Evolutionary conservation across 2,888 invertebrate species (phyloP).

Genomic region (Bursaphelenchus okinawaensis): DNA sequence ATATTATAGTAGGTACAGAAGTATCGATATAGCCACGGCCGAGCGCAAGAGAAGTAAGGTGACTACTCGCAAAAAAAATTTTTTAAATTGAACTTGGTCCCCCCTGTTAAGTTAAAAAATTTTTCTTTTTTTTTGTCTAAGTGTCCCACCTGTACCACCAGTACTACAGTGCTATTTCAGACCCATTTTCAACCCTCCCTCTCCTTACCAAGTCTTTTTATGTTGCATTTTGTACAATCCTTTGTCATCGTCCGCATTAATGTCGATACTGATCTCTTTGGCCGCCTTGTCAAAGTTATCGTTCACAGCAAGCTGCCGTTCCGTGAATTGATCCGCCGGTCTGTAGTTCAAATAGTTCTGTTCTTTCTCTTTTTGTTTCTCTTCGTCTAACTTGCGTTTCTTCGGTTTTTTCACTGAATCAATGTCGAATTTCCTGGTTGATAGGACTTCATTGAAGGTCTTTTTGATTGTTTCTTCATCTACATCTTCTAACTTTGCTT

Average conservation of each 20-base stretch:
- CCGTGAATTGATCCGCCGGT: slow-evolving; percentile 41
- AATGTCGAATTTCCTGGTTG: slow-evolving; percentile 13
- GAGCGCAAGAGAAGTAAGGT: no score
- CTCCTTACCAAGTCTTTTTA: slow-evolving; percentile 41
- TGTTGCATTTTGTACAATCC: slow-evolving; percentile 46
- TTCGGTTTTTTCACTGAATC: slow-evolving; percentile 4
- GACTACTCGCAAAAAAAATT: not conserved
- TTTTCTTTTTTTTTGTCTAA: no score
- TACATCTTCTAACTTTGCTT: not conserved
- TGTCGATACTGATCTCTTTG: slow-evolving; percentile 73
- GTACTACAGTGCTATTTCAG: no score
- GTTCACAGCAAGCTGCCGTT: slow-evolving; percentile 42
- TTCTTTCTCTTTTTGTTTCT: slow-evolving; percentile 31
- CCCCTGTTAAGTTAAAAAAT: no score
- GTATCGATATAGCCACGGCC: no score
- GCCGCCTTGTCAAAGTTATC: slow-evolving; percentile 72
- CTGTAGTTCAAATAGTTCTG: slow-evolving; percentile 46
- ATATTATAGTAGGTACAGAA: no score
- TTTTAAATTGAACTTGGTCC: not conserved
- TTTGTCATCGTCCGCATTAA: slow-evolving; percentile 72
- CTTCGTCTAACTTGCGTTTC: slow-evolving; percentile 17
- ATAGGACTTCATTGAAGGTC: slow-evolving; percentile 31
- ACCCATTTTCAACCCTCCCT: no score
- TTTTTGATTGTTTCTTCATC: slow-evolving; percentile 24
- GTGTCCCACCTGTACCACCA: no score